Evolutionary conservation across 2,888 invertebrate species (phyloP).

Genomic region (Tetragnatha montana): DNA sequence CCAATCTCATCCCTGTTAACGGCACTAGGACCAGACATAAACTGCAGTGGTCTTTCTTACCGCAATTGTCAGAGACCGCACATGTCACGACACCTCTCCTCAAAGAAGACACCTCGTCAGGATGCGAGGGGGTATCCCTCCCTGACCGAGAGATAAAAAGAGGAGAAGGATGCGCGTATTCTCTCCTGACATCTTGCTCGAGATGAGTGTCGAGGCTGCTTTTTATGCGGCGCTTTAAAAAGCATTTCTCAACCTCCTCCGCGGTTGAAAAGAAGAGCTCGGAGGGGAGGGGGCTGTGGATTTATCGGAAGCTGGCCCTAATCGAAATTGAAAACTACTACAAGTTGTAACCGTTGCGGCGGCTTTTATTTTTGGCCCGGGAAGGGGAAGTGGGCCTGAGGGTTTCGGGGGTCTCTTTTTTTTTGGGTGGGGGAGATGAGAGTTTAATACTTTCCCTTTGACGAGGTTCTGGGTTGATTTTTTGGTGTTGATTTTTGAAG

Average conservation of each 20-base stretch:
- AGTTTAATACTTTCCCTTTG: no score
- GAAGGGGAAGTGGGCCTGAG: neutral
- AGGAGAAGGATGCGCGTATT: neutral
- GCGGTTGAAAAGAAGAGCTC: neutral
- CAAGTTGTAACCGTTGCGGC: neutral
- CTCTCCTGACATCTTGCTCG: slow-evolving; percentile 23
- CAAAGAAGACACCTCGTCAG: neutral
- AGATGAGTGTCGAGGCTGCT: neutral
- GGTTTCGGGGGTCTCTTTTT: neutral
- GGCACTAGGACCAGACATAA: no score
- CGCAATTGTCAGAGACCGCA: no score
- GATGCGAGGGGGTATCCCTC: neutral
- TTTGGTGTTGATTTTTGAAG: no score
- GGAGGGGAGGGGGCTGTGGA: neutral
- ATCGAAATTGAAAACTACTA: neutral
- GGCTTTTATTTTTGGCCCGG: neutral
- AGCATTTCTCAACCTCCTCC: neutral
- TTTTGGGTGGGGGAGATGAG: no score
- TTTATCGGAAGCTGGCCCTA: neutral
- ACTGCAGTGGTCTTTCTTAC: no score
- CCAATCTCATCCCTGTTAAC: no score
- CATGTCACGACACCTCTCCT: neutral
- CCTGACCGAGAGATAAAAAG: neutral
- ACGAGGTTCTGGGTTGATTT: no score
- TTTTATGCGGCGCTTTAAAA: slow-evolving; percentile 11